Evolutionary conservation across 2,888 invertebrate species (phyloP), one percentile per base, ranked within the genome.

Genomic region (Agonopterix heracliana): DNA sequence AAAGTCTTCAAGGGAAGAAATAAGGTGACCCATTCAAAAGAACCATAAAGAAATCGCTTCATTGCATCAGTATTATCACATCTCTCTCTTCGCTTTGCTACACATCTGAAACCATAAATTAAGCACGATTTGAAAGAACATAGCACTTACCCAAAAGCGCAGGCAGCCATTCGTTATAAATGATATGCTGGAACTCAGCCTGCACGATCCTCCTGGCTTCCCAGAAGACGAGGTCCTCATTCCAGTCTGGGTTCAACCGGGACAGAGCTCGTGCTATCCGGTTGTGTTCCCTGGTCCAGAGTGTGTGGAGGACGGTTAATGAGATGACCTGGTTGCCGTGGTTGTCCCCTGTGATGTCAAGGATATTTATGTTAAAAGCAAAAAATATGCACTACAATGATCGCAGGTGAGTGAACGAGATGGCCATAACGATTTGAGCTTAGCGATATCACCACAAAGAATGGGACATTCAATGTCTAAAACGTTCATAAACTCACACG

Each of bases 241-340:
- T 84, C 92, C 94, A 95, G 44, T 90, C 89, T 0, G 94, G 94
- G 85, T 97, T 96, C 8, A 95, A 60, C 2, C 78, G 68, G 0
- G 84, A 64, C 26, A 96, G 72, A 2, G 85, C 87, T 1, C 79
- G 77, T 0, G 95, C 95, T 1, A 96, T 68, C 0, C 95, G 90
- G 75, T 96, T 96, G 74, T 96, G 96, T 65, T 96, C 96, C 34
- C 96, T 89, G 12, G 94, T 90, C 69, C 94, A 92, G 7, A 96
- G 65, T 1, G 93, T 92, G 58, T 96, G 96, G 0, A 95, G 66
- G 0, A 92, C 90, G 0, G 93, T 93, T 43, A 96, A 81, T 0
- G 94, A 93, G 8, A 95, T 91, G 61, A 94, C 92, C 73, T 95
- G 95, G 78, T 96, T 95, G 1, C 91, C 92, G 54, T 95, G 91